Base-by-base conservation (phyloP, 2,797 vertebrate species). In the Sandelia bainsii region DNA sequence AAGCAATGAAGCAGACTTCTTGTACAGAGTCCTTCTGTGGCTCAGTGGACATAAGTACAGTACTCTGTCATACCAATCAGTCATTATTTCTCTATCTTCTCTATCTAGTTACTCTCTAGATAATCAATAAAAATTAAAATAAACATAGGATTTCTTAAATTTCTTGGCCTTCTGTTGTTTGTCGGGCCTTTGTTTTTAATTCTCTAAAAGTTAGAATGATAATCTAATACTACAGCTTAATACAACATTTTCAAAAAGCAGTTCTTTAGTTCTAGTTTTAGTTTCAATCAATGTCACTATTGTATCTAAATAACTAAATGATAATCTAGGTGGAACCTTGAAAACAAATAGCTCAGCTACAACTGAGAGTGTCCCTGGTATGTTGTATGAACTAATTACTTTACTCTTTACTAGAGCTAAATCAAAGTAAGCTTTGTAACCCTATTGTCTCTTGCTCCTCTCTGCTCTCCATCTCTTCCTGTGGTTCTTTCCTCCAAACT, bases 401-500 rank as follows among this genome's bases (percentile, higher is more conserved):
- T 12, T 81, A 82, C 72, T 73, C 64, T 76, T 65, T 75, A 69
- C 51, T 23, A 5, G 34, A 58, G 54, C 58, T 80, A 29, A 84
- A 67, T 71, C 17, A 44, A 59, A 27, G 2, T 20, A 46, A 57
- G 22, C 67, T 32, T 71, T 70, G 89, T 91, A 92, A 93, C 82
- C 63, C 34, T 73, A 89, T 80, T 74, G 53, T 62, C 54, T 59
- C 49, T 39, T 8, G 32, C 78, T 49, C 71, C 69, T 66, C 69
- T 50, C 50, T 22, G 14, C 23, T 69, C 45, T 53, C 11, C 46
- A 37, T 75, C 61, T 56, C 53, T 56, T 62, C 53, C 37, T 29
- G 9, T 66, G 22, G 17, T 76, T 66, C 69, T 76, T 48, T 72
- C 72, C 66, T 66, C 62, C 32, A 53, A 58, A 82, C 70, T 56